A percentile compares a stretch with the other conserved stretches of the same genome.
phyloP scores from a whole-genome alignment of 2,888 invertebrate genomes.

The Microctonus aethiopoides region DNA sequence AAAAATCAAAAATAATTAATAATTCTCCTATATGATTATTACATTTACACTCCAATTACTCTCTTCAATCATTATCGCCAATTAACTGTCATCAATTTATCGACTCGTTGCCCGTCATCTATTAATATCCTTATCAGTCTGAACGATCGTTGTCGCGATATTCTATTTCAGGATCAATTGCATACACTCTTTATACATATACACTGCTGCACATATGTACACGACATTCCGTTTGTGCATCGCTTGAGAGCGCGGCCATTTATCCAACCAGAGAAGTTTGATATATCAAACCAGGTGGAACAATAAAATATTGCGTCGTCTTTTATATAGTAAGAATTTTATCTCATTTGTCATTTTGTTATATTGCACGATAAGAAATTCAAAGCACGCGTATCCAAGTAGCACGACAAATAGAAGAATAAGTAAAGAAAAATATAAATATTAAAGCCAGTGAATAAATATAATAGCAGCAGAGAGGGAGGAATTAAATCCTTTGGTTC shows the following conservation, averaged over 20 bases:
- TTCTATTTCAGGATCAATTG: constrained; percentile 12
- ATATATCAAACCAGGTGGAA: constrained; percentile 2
- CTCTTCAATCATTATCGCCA: background rate
- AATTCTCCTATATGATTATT: background rate
- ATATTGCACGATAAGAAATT: background rate
- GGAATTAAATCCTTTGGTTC: constrained; percentile 36
- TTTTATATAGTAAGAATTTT: background rate
- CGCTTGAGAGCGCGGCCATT: constrained; percentile 22
- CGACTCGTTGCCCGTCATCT: background rate
- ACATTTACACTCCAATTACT: background rate
- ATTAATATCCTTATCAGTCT: background rate
- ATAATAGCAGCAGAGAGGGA: background rate
- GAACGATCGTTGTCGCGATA: background rate
- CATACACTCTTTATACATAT: background rate
- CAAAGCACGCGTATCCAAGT: background rate
- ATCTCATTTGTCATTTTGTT: constrained; percentile 12
- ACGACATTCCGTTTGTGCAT: background rate
- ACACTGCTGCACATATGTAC: background rate
- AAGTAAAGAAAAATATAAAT: background rate
- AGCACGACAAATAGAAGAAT: background rate
- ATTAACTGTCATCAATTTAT: constrained; percentile 7
- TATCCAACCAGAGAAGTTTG: constrained; percentile 24
- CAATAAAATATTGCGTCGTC: constrained; percentile 14
- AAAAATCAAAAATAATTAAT: background rate
- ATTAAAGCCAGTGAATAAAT: constrained; percentile 16